Percentiles rank a stretch among this genome's conserved stretches.
Evolutionary conservation across 2,113 vertebrate genomes (phyloP).

Genomic region (Malurus alboscapulatus): DNA sequence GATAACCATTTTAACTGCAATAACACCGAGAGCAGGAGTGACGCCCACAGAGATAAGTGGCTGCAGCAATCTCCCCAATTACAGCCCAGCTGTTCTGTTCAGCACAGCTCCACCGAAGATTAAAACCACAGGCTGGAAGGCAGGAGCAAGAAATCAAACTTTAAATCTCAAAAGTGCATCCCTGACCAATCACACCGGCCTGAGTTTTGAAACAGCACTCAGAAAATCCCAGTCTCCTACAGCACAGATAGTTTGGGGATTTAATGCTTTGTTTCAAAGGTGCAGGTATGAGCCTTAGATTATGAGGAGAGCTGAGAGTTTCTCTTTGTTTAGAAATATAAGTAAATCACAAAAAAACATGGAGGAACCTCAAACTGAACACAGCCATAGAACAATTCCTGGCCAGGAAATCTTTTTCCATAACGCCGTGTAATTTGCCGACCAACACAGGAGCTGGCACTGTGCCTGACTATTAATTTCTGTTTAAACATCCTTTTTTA

Average conservation of each 20-base stretch:
- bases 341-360: not conserved
- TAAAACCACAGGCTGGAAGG: not conserved
- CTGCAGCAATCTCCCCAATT: not conserved
- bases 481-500: not conserved
- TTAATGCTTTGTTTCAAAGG: not conserved
- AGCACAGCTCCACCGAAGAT: not conserved
- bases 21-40: not conserved
- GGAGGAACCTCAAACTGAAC: not conserved
- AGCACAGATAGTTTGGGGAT: not conserved
- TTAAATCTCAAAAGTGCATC: not conserved
- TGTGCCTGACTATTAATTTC: not conserved
- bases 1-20: not conserved
- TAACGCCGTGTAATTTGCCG: not conserved
- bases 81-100: not conserved
- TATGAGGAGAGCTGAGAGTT: accelerated
- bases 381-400: not conserved
- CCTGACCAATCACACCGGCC: not conserved
- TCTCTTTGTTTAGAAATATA: not conserved
- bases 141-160: not conserved
- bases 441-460: not conserved
- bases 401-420: not conserved
- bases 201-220: not conserved
- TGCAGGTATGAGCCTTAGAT: not conserved
- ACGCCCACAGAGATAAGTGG: constrained; percentile 1
- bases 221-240: not conserved